phyloP scores from a whole-genome alignment of 2,113 vertebrate genomes.

The Callipepla squamata region DNA sequence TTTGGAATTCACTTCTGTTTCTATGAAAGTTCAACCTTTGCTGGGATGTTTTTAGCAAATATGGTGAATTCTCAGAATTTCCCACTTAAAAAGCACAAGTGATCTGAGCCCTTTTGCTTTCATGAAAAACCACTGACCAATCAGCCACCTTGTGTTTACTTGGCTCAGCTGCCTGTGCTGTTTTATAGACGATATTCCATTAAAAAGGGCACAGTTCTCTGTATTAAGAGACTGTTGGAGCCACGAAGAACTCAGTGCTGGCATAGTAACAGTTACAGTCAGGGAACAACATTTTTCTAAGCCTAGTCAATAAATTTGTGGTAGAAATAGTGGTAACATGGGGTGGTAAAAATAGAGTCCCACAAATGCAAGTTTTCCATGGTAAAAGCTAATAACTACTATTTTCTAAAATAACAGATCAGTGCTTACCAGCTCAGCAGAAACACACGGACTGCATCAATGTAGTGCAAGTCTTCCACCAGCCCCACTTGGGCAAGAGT shows the following conservation, averaged over 20 bases:
- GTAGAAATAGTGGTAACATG: not conserved
- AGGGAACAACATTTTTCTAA: not conserved
- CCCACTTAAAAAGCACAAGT: not conserved
- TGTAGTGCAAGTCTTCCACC: not conserved
- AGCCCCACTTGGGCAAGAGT: not conserved
- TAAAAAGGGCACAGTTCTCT: not conserved
- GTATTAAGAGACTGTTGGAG: not conserved
- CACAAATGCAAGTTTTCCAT: not conserved
- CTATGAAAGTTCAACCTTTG: not conserved
- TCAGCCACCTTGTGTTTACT: not conserved
- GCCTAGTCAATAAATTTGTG: slow-evolving; percentile 26
- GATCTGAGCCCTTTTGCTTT: not conserved
- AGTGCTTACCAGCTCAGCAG: slow-evolving; percentile 33
- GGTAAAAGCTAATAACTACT: slow-evolving; percentile 16
- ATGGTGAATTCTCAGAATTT: not conserved
- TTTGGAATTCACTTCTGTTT: not conserved
- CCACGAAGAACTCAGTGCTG: not conserved
- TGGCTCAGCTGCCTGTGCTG: not conserved
- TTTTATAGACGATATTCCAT: not conserved
- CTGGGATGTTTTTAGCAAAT: not conserved
- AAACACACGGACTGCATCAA: not conserved
- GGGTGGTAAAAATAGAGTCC: slow-evolving; percentile 45
- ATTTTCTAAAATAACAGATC: slow-evolving; percentile 39
- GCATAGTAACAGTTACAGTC: not conserved
- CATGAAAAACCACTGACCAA: not conserved